These are phyloP conservation scores for Collichthys lucidus DNA, from an alignment of 2,113 vertebrate species.

Conservation along the genomic window DNA sequence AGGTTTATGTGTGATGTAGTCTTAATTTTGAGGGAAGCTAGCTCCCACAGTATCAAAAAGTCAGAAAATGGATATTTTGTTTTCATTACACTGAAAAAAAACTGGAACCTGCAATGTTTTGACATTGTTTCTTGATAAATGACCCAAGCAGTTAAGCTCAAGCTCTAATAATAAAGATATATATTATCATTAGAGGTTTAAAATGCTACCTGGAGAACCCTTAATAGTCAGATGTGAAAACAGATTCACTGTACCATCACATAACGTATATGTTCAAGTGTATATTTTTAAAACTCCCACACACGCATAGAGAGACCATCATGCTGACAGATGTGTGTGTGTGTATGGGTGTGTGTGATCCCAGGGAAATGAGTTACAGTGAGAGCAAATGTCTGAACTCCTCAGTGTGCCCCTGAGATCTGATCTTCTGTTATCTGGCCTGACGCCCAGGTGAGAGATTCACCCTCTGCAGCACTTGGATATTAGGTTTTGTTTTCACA, in stretches of 20 bases:
- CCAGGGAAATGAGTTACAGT: conserved; percentile 30
- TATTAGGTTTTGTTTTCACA: conserved; percentile 58
- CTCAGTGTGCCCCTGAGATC: conserved; percentile 9
- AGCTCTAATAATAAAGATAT: not conserved
- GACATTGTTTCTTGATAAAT: too few species aligned
- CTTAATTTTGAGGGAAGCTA: not conserved
- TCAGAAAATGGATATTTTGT: too few species aligned
- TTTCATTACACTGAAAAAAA: too few species aligned
- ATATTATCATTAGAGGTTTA: not conserved
- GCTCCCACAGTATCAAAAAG: too few species aligned
- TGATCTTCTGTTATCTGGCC: conserved; percentile 39
- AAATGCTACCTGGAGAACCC: not conserved
- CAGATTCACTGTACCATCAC: not conserved
- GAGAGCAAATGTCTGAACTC: not conserved
- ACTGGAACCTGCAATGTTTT: too few species aligned
- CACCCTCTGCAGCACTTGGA: conserved; percentile 35
- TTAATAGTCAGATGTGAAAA: not conserved
- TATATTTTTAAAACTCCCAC: not conserved
- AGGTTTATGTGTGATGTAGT: not conserved
- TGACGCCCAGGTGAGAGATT: conserved; percentile 31
- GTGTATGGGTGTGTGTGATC: conserved; percentile 3
- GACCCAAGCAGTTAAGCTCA: too few species aligned
- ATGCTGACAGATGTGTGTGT: conserved; percentile 15
- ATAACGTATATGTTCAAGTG: not conserved
- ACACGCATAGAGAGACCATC: not conserved